Evolutionary conservation across 2,113 vertebrate genomes (phyloP).

Genomic region (Peromyscus californicus): DNA sequence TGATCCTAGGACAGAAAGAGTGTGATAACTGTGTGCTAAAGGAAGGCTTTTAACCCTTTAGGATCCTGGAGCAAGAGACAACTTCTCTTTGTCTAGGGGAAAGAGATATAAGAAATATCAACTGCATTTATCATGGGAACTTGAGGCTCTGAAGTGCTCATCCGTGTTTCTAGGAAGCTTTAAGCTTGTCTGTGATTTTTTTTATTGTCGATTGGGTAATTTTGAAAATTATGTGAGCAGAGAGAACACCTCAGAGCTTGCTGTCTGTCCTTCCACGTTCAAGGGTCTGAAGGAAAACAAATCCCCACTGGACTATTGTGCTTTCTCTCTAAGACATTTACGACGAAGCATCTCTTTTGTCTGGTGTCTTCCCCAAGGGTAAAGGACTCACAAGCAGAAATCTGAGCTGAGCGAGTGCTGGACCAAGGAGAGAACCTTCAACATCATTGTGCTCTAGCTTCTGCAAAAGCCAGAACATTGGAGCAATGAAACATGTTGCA

Average conservation of each 20-base stretch:
- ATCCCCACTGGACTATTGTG: neutral
- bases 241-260: neutral
- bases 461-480: fast-evolving
- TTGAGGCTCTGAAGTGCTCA: neutral
- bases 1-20: neutral
- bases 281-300: neutral
- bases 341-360: neutral
- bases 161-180: neutral
- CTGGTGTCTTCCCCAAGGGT: neutral
- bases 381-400: fast-evolving
- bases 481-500: neutral
- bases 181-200: neutral
- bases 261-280: neutral
- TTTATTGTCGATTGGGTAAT: neutral
- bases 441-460: neutral
- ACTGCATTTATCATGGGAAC: neutral
- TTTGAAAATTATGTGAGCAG: neutral
- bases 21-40: too few relatives aligned
- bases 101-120: neutral
- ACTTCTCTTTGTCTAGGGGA: neutral
- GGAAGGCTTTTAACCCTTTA: neutral
- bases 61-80: neutral
- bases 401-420: neutral
- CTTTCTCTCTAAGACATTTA: neutral
- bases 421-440: neutral